These are phyloP conservation scores for Orbicella faveolata DNA, from an alignment of 64 coral and sea anemone genomes.

Conservation along the genomic window DNA sequence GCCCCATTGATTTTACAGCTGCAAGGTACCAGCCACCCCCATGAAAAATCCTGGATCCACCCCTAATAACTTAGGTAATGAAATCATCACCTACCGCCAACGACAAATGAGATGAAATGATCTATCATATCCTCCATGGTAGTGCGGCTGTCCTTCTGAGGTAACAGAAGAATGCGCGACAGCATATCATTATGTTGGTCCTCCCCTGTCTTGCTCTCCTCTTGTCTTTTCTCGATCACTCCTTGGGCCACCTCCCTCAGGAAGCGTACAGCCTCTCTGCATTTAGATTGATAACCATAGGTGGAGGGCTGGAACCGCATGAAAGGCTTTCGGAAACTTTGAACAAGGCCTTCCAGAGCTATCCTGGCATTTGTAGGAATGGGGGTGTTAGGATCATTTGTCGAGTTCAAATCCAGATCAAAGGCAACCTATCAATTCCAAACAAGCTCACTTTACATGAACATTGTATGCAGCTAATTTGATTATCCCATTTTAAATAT, in stretches of 20 bases:
- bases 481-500: too few species aligned
- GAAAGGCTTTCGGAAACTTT: conserved; percentile 81
- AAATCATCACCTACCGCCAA: conserved; percentile 48
- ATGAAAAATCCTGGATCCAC: too few species aligned
- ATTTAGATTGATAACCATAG: conserved; percentile 60
- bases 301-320: conserved; percentile 64
- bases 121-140: conserved; percentile 76
- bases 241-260: conserved; percentile 54
- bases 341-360: conserved; percentile 66
- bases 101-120: conserved; percentile 78
- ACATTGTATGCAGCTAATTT: too few species aligned
- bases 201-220: conserved; percentile 33
- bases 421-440: conserved; percentile 59
- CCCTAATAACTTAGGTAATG: background rate
- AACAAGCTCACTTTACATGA: background rate
- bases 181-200: conserved; percentile 46
- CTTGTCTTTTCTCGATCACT: conserved; percentile 54
- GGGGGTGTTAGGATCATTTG: conserved; percentile 56
- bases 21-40: too few species aligned
- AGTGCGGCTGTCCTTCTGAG: conserved; percentile 27
- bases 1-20: too few species aligned
- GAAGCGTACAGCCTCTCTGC: conserved; percentile 58
- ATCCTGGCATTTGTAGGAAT: conserved; percentile 63
- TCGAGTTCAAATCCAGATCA: conserved; percentile 72
- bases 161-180: conserved; percentile 41